A percentile compares a stretch with the other conserved stretches of the same genome.
phyloP scores from a whole-genome alignment of 2,113 vertebrate genomes.

The Oncorhynchus keta region DNA sequence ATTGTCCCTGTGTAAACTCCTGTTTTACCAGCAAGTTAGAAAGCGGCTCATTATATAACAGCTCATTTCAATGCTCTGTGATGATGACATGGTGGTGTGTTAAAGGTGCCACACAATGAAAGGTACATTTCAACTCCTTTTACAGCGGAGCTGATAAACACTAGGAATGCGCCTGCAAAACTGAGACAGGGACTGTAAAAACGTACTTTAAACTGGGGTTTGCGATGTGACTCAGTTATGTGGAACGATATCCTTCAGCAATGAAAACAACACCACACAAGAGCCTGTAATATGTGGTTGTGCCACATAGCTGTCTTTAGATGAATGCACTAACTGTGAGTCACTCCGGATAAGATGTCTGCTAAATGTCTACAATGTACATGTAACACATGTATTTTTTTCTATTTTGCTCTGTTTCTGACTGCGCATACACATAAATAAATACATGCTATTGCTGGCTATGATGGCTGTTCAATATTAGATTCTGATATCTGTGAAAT shows the following conservation, averaged over 20 bases:
- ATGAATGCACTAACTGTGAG: no score
- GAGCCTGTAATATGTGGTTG: background rate
- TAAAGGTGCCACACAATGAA: slow-evolving; percentile 15
- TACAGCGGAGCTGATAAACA: background rate
- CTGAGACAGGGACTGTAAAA: background rate
- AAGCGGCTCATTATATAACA: slow-evolving; percentile 59
- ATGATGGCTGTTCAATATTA: background rate
- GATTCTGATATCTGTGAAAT: background rate
- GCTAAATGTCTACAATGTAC: no score
- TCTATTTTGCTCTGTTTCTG: background rate
- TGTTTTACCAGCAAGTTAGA: slow-evolving; percentile 73
- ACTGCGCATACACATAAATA: background rate
- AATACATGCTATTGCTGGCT: background rate
- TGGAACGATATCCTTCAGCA: background rate
- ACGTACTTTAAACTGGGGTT: background rate
- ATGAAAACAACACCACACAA: background rate
- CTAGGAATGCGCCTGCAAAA: background rate
- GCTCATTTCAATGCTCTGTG: slow-evolving; percentile 35
- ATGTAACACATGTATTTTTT: no score
- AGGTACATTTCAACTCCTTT: slow-evolving; percentile 9
- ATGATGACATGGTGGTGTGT: slow-evolving; percentile 28
- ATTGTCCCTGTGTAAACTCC: slow-evolving; percentile 75
- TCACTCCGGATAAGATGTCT: no score
- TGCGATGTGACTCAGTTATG: background rate
- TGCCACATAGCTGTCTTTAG: no score